Evolutionary conservation across 1,140 invertebrate species (phyloP).

Genomic region (Cotesia vestalis): DNA sequence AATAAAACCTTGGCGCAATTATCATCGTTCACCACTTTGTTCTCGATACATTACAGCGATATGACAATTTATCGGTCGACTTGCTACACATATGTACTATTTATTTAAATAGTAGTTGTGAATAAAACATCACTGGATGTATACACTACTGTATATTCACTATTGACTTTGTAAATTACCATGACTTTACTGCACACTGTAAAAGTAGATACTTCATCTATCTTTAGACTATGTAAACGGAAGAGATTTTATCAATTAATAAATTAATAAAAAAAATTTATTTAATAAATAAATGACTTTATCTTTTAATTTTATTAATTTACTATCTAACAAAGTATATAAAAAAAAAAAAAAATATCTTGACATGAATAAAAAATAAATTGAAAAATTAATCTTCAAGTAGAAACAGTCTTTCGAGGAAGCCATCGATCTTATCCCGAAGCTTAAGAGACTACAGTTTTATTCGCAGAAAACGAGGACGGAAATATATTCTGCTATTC

Average conservation of each 20-base stretch:
- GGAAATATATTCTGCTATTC: conserved; percentile 36
- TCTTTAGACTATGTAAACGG: neutral
- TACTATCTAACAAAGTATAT: neutral
- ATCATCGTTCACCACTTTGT: conserved; percentile 28
- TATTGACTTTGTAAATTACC: no score
- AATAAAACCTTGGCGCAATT: conserved; percentile 34
- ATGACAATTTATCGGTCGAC: conserved; percentile 22
- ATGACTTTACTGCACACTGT: no score
- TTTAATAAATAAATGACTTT: no score
- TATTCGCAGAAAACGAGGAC: conserved; percentile 34
- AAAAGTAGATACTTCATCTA: neutral
- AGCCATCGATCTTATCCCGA: conserved; percentile 33
- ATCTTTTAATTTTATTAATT: neutral
- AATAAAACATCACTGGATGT: conserved; percentile 14
- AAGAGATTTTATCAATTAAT: neutral
- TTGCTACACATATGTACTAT: neutral
- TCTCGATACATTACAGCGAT: conserved; percentile 23
- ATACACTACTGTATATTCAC: neutral
- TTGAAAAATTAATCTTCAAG: conserved; percentile 19
- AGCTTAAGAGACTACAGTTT: conserved; percentile 18
- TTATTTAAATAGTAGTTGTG: conserved; percentile 4
- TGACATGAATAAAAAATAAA: conserved; percentile 17
- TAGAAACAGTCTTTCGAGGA: conserved; percentile 21
- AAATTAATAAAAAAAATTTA: no score
- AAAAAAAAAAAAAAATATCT: conserved; percentile 12